Percentiles rank a stretch among this genome's conserved stretches.
Conservation (phyloP, 2,113 vertebrate genomes). For the Lepus timidus region DNA sequence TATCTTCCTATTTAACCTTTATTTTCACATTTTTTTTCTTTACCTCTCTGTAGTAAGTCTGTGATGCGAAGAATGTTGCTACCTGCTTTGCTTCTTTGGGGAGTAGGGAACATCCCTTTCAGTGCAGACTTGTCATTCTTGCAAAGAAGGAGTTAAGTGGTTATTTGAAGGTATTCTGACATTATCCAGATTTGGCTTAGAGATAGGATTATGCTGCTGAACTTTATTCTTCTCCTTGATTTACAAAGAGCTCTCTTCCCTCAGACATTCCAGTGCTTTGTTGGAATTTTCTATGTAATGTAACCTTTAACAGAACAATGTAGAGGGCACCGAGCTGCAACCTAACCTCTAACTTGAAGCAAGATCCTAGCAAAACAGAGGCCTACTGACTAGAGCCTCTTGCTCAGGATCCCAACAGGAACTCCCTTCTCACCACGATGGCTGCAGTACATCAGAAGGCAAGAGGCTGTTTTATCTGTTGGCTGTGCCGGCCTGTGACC, state of each 20-base stretch:
- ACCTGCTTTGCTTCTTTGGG: not conserved
- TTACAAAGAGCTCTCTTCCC: constrained; percentile 73
- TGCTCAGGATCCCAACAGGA: not conserved
- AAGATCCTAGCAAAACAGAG: constrained; percentile 47
- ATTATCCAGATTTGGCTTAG: constrained; percentile 59
- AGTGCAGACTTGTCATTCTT: not conserved
- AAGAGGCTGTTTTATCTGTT: not conserved
- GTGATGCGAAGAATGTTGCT: not conserved
- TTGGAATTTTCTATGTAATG: constrained; percentile 70
- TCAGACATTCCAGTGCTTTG: constrained; percentile 51
- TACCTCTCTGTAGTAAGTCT: not conserved
- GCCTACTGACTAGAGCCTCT: not conserved
- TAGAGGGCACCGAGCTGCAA: not conserved
- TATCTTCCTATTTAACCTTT: constrained; percentile 6
- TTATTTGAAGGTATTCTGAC: constrained; percentile 61
- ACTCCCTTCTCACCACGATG: not conserved
- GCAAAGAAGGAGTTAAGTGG: constrained; percentile 47
- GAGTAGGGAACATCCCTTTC: not conserved
- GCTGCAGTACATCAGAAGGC: not conserved
- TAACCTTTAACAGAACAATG: not conserved
- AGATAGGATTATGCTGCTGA: constrained; percentile 63
- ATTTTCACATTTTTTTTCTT: not conserved
- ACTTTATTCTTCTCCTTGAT: constrained; percentile 72
- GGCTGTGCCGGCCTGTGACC: constrained; percentile 11
- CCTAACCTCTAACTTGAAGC: constrained; percentile 35